Conservation (phyloP, 2,888 invertebrate species). For the Plagodis pulveraria region DNA sequence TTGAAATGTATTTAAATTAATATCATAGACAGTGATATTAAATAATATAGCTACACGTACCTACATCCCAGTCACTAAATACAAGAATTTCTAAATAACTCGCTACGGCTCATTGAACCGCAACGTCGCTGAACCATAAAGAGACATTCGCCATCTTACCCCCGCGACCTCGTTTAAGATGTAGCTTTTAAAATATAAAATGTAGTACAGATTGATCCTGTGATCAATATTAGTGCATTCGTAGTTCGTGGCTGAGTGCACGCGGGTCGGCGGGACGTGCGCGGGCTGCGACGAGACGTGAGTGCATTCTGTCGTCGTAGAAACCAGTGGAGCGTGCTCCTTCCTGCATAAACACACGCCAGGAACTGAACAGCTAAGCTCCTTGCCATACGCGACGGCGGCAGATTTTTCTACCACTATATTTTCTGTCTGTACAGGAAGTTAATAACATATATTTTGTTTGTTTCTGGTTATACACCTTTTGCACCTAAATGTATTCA, state of each 20-base stretch:
- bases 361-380: slow-evolving; percentile 59
- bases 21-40: too few relatives aligned
- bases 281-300: slow-evolving; percentile 67
- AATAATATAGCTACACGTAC: neutral
- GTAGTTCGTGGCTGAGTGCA: slow-evolving; percentile 64
- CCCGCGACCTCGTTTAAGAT: slow-evolving; percentile 38
- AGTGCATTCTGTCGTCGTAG: slow-evolving; percentile 82
- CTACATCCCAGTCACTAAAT: neutral
- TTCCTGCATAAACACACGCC: slow-evolving; percentile 69
- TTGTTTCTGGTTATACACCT: too few relatives aligned
- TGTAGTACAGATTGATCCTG: slow-evolving; percentile 50
- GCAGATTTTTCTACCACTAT: slow-evolving; percentile 68
- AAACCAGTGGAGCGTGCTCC: slow-evolving; percentile 68
- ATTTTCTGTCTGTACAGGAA: too few relatives aligned
- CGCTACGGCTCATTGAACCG: slow-evolving; percentile 31
- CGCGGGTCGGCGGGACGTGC: slow-evolving; percentile 48
- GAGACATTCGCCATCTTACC: slow-evolving; percentile 32
- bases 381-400: slow-evolving; percentile 47
- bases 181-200: slow-evolving; percentile 41
- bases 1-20: too few relatives aligned
- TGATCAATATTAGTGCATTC: slow-evolving; percentile 76
- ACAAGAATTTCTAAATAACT: slow-evolving; percentile 26
- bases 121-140: slow-evolving; percentile 22
- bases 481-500: too few relatives aligned
- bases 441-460: too few relatives aligned